Conservation (phyloP, 1,140 invertebrate genomes). For the Uloborus diversus region DNA sequence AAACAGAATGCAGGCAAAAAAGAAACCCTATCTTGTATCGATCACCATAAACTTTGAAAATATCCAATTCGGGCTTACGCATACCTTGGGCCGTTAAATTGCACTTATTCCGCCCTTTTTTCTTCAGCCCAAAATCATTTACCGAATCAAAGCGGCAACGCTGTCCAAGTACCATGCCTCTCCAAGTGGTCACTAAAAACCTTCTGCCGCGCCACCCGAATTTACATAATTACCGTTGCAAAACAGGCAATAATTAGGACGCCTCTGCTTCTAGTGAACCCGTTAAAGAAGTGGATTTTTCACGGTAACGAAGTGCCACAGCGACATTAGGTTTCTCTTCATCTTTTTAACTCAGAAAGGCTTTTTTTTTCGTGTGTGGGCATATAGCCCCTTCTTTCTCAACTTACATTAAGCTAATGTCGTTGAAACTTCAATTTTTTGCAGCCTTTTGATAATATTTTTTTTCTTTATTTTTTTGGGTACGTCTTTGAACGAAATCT, state of each 20-base stretch:
- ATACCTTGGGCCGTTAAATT: conserved; percentile 3
- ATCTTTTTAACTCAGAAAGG: conserved; percentile 16
- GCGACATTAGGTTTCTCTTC: conserved; percentile 7
- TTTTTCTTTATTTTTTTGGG: conserved; percentile 17
- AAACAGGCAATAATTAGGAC: conserved; percentile 54
- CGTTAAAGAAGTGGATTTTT: conserved; percentile 48
- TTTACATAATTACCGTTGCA: conserved; percentile 52
- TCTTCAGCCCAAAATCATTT: conserved; percentile 13
- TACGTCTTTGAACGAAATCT: conserved; percentile 39
- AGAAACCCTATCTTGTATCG: not conserved
- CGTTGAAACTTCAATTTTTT: conserved; percentile 40
- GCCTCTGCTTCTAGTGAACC: conserved; percentile 39
- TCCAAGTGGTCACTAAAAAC: conserved; percentile 50
- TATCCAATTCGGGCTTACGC: not conserved
- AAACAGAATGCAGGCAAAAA: not conserved
- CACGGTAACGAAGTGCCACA: conserved; percentile 2
- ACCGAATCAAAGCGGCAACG: conserved; percentile 16
- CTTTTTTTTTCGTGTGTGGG: conserved; percentile 4
- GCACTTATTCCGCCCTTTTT: conserved; percentile 2
- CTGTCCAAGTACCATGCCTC: conserved; percentile 1
- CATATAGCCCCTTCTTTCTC: conserved; percentile 29
- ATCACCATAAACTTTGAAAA: not conserved
- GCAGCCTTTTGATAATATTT: conserved; percentile 38
- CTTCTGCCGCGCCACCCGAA: conserved; percentile 34
- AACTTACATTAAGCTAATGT: conserved; percentile 52